Conservation (phyloP, 2,797 vertebrate genomes). For the Emys orbicularis region DNA sequence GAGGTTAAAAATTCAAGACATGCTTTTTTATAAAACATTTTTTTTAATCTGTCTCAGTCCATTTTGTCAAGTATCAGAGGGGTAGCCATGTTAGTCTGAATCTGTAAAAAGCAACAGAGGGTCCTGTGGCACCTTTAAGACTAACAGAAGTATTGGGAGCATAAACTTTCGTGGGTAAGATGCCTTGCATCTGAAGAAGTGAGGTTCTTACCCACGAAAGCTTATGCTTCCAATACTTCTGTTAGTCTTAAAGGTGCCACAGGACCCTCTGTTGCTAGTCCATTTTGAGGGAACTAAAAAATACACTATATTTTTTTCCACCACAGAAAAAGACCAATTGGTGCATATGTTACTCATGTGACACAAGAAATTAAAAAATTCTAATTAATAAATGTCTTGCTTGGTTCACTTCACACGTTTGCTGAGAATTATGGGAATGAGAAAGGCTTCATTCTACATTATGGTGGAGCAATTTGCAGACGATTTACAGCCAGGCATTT, state of each 20-base stretch:
- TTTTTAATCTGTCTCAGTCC: neutral
- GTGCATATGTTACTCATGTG: constrained; percentile 37
- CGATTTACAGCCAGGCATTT: neutral
- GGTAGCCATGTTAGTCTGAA: no score
- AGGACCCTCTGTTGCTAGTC: neutral
- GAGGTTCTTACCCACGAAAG: no score
- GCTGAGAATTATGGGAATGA: constrained; percentile 15
- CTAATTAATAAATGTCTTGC: constrained; percentile 30
- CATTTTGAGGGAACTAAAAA: neutral
- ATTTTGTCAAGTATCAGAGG: neutral
- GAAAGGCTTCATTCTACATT: neutral
- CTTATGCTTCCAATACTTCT: no score
- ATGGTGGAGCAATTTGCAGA: constrained; percentile 22
- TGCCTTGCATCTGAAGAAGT: no score
- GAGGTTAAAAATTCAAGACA: constrained; percentile 37
- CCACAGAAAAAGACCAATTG: neutral
- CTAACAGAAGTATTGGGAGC: no score
- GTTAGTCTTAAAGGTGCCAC: no score
- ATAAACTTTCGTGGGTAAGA: no score
- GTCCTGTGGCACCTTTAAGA: no score
- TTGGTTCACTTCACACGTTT: constrained; percentile 37
- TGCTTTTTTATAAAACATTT: neutral
- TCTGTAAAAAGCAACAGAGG: no score
- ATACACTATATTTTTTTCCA: neutral
- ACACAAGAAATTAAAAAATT: constrained; percentile 42